phyloP scores from a whole-genome alignment of 1,140 invertebrate genomes.

The Drosophila bifasciata region DNA sequence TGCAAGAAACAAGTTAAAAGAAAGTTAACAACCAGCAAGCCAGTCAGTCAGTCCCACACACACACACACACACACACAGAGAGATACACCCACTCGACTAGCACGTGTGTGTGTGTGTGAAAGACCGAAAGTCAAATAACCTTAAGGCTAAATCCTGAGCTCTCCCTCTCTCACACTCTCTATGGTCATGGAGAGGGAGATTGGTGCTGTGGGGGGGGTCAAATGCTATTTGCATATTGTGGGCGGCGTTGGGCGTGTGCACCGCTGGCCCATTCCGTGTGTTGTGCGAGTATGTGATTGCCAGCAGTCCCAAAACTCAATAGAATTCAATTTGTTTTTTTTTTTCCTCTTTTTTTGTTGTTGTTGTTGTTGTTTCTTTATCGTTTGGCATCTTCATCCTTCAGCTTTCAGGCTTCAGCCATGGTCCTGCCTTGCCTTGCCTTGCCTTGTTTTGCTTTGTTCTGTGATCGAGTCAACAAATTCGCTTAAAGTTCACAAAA shows the following conservation, averaged over 20 bases:
- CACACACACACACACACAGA: too few relatives aligned
- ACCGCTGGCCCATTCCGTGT: too few relatives aligned
- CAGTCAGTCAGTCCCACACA: too few relatives aligned
- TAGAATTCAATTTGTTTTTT: conserved; percentile 68
- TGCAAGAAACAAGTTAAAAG: conserved; percentile 77
- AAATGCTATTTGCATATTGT: conserved; percentile 72
- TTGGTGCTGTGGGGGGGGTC: too few relatives aligned
- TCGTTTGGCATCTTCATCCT: conserved; percentile 34
- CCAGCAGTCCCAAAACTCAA: conserved; percentile 52
- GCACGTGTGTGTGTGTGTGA: background rate
- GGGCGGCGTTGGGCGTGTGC: conserved; percentile 40
- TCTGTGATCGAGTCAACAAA: conserved; percentile 72
- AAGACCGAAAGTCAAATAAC: conserved; percentile 57
- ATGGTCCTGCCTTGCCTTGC: too few relatives aligned
- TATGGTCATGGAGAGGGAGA: background rate
- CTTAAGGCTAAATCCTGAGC: conserved; percentile 56
- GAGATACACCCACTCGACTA: too few relatives aligned
- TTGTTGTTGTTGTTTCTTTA: background rate
- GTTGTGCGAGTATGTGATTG: conserved; percentile 5
- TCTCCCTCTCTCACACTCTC: conserved; percentile 1
- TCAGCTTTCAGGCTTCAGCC: too few relatives aligned
- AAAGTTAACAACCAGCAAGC: conserved; percentile 64
- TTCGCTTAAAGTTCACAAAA: conserved; percentile 68
- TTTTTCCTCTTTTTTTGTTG: too few relatives aligned
- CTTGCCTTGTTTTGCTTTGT: conserved; percentile 31